Percentiles rank a stretch among this genome's conserved stretches.
phyloP scores from a whole-genome alignment of 2,797 vertebrate species.

The Phylloscopus collybita region DNA sequence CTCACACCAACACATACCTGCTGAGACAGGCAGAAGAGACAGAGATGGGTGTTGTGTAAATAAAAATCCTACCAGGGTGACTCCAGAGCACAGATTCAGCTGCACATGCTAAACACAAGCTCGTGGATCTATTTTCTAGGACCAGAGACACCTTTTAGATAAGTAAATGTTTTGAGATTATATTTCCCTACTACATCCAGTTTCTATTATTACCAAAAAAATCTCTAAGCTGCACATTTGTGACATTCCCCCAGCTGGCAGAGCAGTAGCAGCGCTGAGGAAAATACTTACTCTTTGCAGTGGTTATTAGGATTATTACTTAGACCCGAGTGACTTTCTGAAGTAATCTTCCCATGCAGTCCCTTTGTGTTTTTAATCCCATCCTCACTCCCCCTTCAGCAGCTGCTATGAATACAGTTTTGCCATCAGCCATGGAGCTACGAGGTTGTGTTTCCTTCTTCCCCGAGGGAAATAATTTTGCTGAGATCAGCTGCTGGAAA shows the following conservation, averaged over 20 bases:
- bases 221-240: conserved; percentile 11
- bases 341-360: conserved; percentile 18
- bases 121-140: neutral
- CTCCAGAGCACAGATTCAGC: neutral
- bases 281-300: conserved; percentile 40
- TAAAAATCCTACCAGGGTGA: neutral
- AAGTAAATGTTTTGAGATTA: conserved; percentile 38
- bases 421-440: neutral
- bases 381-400: neutral
- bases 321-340: conserved; percentile 33
- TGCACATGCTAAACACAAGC: neutral
- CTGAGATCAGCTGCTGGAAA: neutral
- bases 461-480: neutral
- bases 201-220: conserved; percentile 33
- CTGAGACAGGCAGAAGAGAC: neutral
- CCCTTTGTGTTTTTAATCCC: conserved; percentile 44
- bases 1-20: neutral
- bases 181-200: neutral
- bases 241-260: conserved; percentile 30
- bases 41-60: neutral
- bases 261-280: neutral
- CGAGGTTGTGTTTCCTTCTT: fast-evolving
- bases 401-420: neutral
- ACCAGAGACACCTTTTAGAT: neutral
- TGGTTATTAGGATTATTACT: conserved; percentile 63